Evolutionary conservation across 2,888 invertebrate genomes (phyloP).

Genomic region (Perizoma flavofasciatum): DNA sequence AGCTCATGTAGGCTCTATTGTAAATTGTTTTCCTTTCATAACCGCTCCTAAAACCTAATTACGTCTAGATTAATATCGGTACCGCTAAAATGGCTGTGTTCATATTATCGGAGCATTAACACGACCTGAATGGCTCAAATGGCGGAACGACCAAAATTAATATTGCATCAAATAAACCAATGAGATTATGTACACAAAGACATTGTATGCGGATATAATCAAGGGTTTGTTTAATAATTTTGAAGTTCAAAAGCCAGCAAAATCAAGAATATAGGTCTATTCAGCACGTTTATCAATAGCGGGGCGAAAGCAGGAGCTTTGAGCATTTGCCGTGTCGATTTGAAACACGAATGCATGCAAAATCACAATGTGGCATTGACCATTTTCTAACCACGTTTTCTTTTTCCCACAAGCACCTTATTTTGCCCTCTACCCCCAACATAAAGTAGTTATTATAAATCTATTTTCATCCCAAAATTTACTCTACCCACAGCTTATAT

Average conservation of each 20-base stretch:
- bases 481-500: too few species aligned
- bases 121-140: conserved; percentile 42
- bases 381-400: too few species aligned
- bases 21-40: background rate
- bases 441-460: too few species aligned
- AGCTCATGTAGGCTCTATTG: background rate
- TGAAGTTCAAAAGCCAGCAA: too few species aligned
- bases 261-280: too few species aligned
- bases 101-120: conserved; percentile 47
- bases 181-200: conserved; percentile 8
- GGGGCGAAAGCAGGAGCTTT: too few species aligned
- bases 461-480: too few species aligned
- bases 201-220: background rate
- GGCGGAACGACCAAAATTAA: conserved; percentile 37
- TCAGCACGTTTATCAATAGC: too few species aligned
- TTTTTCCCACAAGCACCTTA: too few species aligned
- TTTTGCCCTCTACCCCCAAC: too few species aligned
- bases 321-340: too few species aligned
- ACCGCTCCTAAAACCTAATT: conserved; percentile 31
- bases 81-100: conserved; percentile 45
- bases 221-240: background rate
- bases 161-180: conserved; percentile 17
- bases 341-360: background rate
- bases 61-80: conserved; percentile 42
- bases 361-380: background rate